Evolutionary conservation across 1,140 invertebrate species (phyloP).

Genomic region (Muscidifurax raptorellus): DNA sequence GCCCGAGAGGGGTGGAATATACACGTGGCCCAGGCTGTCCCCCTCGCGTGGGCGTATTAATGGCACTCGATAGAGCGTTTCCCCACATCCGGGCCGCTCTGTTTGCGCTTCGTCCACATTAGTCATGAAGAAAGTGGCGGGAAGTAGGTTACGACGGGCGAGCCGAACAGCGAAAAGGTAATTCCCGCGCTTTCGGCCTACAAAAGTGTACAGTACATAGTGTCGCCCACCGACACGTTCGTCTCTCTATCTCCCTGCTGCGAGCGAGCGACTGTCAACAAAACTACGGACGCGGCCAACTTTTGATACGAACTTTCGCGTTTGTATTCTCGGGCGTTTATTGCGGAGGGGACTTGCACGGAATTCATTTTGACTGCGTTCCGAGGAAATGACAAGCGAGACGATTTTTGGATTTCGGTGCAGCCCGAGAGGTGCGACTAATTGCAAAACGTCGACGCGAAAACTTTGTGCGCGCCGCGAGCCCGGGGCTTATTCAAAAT

Average conservation of each 20-base stretch:
- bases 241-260: background rate
- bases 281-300: background rate
- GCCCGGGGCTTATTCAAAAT: background rate
- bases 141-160: conserved; percentile 29
- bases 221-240: background rate
- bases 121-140: conserved; percentile 32
- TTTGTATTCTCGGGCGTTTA: conserved; percentile 5
- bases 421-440: background rate
- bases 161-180: conserved; percentile 8
- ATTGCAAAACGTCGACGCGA: background rate
- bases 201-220: background rate
- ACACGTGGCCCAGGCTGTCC: background rate
- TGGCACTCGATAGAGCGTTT: conserved; percentile 22
- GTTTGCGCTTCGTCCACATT: conserved; percentile 38
- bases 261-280: conserved; percentile 1
- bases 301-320: conserved; percentile 18
- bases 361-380: conserved; percentile 22
- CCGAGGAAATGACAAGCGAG: background rate
- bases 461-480: no score
- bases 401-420: background rate
- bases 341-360: background rate
- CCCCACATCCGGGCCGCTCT: conserved; percentile 20
- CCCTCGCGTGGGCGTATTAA: conserved; percentile 8
- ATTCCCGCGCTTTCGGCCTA: conserved; percentile 13
- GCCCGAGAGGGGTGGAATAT: conserved; percentile 37